Base-by-base conservation (phyloP, 2,797 vertebrate genomes). In the Euthynnus affinis region DNA sequence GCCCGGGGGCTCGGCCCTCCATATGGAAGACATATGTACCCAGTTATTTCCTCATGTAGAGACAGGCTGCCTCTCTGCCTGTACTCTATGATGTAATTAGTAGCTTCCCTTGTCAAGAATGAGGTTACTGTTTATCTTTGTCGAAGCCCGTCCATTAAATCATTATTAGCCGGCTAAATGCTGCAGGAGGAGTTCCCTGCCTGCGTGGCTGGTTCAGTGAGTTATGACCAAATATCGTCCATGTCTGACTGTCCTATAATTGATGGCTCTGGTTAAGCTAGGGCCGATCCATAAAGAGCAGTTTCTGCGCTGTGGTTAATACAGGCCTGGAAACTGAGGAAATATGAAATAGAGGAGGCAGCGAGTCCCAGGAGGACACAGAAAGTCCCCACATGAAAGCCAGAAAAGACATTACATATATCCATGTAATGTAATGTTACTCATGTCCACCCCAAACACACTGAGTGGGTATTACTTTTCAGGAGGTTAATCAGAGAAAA, bases 291-390 rank as follows among this genome's bases (percentile, higher is more conserved):
- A 72, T 91, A 84, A 93, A 90, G 89, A 88, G 91, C 78, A 71
- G 88, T 89, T 90, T 86, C 83, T 89, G 88, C 67, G 34, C 82
- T 82, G 89, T 78, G 88, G 91, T 88, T 93, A 82, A 87, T 69
- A 82, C 73, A 42, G 74, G 81, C 72, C 76, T 83, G 83, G 81
- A 88, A 86, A 89, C 58, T 17, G 66, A 78, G 81, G 81, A 93
- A 93, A 91, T 89, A 87, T 78, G 87, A 88, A 88, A 88, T 83
- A 73, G 71, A 82, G 86, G 81, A 89, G 85, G 76, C 73, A 61
- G 77, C 89, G 92, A 94, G 87, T 93, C 93, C 92, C 87, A 74
- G 85, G 70, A 85, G 83, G 88, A 92, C 88, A 84, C 76, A 74
- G 69, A 80, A 73, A 71, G 76, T 81, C 73, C 86, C 85, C 88